These are phyloP conservation scores for Macrochelys suwanniensis DNA, from an alignment of 2,797 vertebrate genomes.

Conservation along the genomic window DNA sequence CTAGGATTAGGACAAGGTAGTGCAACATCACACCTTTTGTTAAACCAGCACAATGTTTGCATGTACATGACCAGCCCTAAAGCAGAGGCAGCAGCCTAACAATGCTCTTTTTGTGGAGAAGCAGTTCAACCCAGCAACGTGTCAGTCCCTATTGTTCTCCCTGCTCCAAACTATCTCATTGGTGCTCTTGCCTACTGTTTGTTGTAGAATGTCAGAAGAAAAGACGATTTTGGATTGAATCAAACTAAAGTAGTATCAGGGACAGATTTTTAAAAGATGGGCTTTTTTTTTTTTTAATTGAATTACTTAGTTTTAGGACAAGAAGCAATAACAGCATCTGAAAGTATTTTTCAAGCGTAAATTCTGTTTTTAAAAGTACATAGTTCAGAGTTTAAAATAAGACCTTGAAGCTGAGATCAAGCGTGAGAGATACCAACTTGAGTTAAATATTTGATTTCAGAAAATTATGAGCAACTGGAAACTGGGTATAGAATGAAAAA, in stretches of 20 bases:
- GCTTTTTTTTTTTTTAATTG: neutral
- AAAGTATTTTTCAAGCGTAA: neutral
- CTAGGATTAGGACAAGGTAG: neutral
- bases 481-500: neutral
- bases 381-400: neutral
- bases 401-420: neutral
- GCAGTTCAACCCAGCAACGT: neutral
- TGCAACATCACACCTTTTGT: neutral
- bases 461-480: neutral
- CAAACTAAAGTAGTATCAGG: neutral
- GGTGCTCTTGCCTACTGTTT: neutral
- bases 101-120: neutral
- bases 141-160: slow-evolving; percentile 29
- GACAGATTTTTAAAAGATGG: neutral
- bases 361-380: neutral
- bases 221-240: neutral
- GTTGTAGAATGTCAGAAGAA: neutral
- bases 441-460: neutral
- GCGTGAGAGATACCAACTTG: neutral
- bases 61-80: neutral
- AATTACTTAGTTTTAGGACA: neutral
- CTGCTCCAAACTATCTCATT: neutral
- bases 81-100: neutral
- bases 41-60: neutral
- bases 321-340: neutral